Base-by-base conservation (phyloP, 2,797 vertebrate species). In the Platyrinchus mystaceus region DNA sequence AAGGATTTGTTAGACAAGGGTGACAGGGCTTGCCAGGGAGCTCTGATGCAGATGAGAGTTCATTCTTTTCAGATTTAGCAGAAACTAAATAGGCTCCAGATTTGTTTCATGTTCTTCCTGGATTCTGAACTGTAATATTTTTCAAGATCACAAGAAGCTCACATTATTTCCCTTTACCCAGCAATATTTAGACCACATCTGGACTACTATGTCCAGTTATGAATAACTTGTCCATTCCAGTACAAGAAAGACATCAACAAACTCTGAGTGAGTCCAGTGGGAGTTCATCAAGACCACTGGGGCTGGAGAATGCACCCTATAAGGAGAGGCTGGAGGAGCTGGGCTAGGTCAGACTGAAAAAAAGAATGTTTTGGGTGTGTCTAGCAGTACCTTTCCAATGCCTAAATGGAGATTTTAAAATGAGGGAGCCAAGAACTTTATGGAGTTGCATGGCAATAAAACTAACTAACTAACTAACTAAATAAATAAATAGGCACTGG, bases 281-380 rank as follows among this genome's bases (percentile, higher is more conserved):
- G 34, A 19, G 8, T 26, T 60, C 58, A 37, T 10, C 23, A 64
- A 53, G 28, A 41, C 37, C 23, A 7, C 5, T 37, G 28, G 28
- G 7, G 7, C 3, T 84, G 28, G 9, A 78, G 49, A 86, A 73
- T 0, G 1, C 2, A 5, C 18, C 14, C 10, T 41, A 1, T 49
- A 68, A 60, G 7, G 32, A 88, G 18, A 84, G 3, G 18, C 4
- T 68, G 41, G 6, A 58, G 36, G 15, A 68, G 26, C 41, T 78
- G 49, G 32, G 17, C 27, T 70, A 77, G 14, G 19, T 59, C 2
- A 4, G 27, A 66, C 4, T 36, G 20, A n/a, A 84, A 52, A 66
- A 59, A 46, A 34, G 0, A 73, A 41, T 6, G 8, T 17, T 86
- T 86, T 27, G 10, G 36, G 39, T 12, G 8, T 63, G 16, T 26